Percentiles rank a stretch among this genome's conserved stretches.
phyloP scores from a whole-genome alignment of 2,888 invertebrate genomes.

The Bellardia bayeri region DNA sequence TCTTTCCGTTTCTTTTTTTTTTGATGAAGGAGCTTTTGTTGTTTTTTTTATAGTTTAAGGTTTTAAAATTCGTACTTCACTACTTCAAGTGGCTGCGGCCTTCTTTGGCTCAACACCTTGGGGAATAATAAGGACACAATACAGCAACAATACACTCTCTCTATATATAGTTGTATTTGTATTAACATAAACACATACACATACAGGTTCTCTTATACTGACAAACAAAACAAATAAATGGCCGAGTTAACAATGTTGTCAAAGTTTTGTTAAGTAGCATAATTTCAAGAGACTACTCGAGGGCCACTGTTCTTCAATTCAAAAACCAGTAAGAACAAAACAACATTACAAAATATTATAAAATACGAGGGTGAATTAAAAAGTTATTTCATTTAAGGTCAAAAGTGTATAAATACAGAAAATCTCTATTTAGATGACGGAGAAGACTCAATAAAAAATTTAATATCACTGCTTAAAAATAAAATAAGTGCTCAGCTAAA shows the following conservation, averaged over 20 bases:
- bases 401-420: too few species aligned
- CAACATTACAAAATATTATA: constrained; percentile 17
- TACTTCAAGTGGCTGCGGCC: constrained; percentile 66
- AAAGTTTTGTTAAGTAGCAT: constrained; percentile 71
- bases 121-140: constrained; percentile 64
- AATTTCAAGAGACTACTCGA: constrained; percentile 73
- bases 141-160: constrained; percentile 25
- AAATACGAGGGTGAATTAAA: constrained; percentile 3
- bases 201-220: neutral
- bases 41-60: constrained; percentile 59
- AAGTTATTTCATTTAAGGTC: neutral
- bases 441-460: neutral
- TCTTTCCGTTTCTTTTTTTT: constrained; percentile 21
- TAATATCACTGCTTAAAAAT: neutral
- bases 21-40: neutral
- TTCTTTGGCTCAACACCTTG: constrained; percentile 72
- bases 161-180: constrained; percentile 2
- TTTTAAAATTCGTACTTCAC: constrained; percentile 62
- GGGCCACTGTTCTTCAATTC: constrained; percentile 66
- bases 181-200: constrained; percentile 5
- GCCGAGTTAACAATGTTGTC: constrained; percentile 73
- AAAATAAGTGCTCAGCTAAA: too few species aligned
- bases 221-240: constrained; percentile 65
- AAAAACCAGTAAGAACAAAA: constrained; percentile 39
- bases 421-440: too few species aligned